These are phyloP conservation scores for Scaptomyza flava DNA, from an alignment of 2,888 invertebrate genomes.

Conservation along the genomic window DNA sequence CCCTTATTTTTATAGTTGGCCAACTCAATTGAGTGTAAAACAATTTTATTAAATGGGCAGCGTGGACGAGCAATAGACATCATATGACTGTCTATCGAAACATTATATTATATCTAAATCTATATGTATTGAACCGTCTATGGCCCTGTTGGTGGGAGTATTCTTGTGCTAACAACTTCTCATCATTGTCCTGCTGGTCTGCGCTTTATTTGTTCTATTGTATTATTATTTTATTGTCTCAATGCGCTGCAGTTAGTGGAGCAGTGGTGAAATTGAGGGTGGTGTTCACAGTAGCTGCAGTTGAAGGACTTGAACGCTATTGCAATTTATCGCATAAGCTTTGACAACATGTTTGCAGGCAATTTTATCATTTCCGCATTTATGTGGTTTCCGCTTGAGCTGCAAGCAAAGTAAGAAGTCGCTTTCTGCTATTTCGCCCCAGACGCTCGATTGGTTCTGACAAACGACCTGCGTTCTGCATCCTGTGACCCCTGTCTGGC, in stretches of 20 bases:
- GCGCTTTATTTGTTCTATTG: conserved; percentile 57
- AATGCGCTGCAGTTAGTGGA: conserved; percentile 34
- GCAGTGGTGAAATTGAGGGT: neutral
- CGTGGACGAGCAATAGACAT: neutral
- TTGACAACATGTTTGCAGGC: conserved; percentile 77
- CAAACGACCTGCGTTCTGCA: neutral
- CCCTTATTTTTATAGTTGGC: conserved; percentile 63
- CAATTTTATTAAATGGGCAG: conserved; percentile 75
- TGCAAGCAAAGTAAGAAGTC: conserved; percentile 74
- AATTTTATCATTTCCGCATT: conserved; percentile 80
- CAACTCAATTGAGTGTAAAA: conserved; percentile 82
- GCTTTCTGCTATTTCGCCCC: conserved; percentile 73
- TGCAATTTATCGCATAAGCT: conserved; percentile 78
- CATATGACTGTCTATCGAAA: conserved; percentile 16
- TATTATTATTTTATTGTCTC: conserved; percentile 78
- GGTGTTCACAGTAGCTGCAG: neutral
- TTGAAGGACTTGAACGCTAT: conserved; percentile 50
- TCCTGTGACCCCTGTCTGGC: conserved; percentile 1
- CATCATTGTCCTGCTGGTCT: conserved; percentile 50
- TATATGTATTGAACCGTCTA: conserved; percentile 31
- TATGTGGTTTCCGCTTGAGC: conserved; percentile 77
- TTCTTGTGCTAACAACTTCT: conserved; percentile 18
- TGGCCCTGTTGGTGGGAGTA: conserved; percentile 13
- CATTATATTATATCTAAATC: conserved; percentile 8
- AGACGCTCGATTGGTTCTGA: conserved; percentile 26